Evolutionary conservation across 2,113 vertebrate species (phyloP).

Genomic region (Meriones unguiculatus): DNA sequence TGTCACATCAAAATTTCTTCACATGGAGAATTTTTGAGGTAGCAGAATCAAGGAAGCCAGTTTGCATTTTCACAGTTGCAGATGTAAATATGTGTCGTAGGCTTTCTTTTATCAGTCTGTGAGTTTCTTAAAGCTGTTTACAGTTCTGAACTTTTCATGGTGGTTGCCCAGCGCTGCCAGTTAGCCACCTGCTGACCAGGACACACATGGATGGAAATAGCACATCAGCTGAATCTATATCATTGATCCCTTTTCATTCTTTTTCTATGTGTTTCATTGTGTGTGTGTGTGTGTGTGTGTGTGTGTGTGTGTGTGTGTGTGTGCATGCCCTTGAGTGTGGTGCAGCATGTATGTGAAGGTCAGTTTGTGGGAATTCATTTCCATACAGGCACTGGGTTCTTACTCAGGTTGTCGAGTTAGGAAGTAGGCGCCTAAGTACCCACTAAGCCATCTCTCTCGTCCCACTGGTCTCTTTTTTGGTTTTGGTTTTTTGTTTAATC

Average conservation of each 20-base stretch:
- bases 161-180: slow-evolving; percentile 2
- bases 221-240: background rate
- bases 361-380: background rate
- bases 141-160: background rate
- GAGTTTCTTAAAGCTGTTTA: slow-evolving; percentile 45
- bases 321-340: background rate
- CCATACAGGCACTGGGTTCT: too few species aligned
- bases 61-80: slow-evolving; percentile 20
- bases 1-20: background rate
- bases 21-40: background rate
- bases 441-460: background rate
- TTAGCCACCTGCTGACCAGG: background rate
- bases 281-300: background rate
- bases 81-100: background rate
- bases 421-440: background rate
- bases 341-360: background rate
- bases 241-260: background rate
- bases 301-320: background rate
- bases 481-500: background rate
- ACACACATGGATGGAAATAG: background rate
- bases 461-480: background rate
- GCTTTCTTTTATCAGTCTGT: background rate
- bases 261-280: background rate
- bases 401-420: background rate
- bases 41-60: background rate